These are phyloP conservation scores for Lysandra coridon DNA, from an alignment of 2,888 invertebrate genomes.

Conservation along the genomic window DNA sequence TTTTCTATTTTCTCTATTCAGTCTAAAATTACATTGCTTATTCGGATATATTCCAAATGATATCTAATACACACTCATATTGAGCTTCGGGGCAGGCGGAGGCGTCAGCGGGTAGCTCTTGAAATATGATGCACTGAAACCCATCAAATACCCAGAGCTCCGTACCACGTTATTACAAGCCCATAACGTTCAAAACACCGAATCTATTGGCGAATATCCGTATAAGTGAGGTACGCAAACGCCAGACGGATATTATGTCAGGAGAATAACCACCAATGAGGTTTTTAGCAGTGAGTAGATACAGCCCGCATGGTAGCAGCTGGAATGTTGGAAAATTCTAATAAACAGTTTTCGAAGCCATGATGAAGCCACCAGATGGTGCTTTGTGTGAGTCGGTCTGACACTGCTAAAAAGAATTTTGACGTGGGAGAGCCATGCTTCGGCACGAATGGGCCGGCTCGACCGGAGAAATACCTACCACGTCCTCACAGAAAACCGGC, in stretches of 20 bases:
- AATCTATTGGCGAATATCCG: not conserved
- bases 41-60: not conserved
- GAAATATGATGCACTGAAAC: conserved; percentile 6
- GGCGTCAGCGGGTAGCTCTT: not conserved
- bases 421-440: too few species aligned
- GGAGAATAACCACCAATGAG: not conserved
- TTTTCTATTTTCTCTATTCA: too few species aligned
- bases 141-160: not conserved
- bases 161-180: not conserved
- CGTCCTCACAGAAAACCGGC: too few species aligned
- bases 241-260: not conserved
- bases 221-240: not conserved
- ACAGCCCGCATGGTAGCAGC: too few species aligned
- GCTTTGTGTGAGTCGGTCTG: too few species aligned
- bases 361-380: too few species aligned
- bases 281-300: not conserved
- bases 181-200: not conserved
- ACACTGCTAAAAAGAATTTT: too few species aligned
- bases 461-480: too few species aligned
- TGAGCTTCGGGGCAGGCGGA: not conserved
- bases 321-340: too few species aligned
- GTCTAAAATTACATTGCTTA: not conserved
- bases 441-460: too few species aligned
- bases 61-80: not conserved
- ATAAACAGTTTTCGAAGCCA: too few species aligned